Base-by-base conservation (phyloP, 2,797 vertebrate species). In the Gadopsis bispinosus region DNA sequence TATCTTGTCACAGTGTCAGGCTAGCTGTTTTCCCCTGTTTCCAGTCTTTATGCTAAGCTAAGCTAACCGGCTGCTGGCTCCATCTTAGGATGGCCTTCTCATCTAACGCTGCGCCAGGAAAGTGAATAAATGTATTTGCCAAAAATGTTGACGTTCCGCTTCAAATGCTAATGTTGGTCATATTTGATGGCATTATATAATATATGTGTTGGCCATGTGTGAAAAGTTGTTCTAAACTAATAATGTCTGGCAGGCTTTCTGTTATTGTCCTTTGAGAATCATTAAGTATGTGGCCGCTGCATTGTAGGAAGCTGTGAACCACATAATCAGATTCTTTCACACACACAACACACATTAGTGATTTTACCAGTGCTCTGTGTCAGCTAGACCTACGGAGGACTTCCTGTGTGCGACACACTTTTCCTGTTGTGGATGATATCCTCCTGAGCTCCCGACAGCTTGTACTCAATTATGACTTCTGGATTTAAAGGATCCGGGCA, bases 321-420 rank as follows among this genome's bases (percentile, higher is more conserved):
- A 5, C 31, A 37, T 3, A 33, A 54, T 78, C 47, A 71, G 33
- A 72, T 45, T 77, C 43, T 54, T 69, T 67, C 14, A 2, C 33
- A 22, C 53, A 50, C 39, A 55, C 33, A 63, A 7, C 37, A 68
- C n/a, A 66, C 1, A 77, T 53, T 1, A 37, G n/a, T 55, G 17
- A 68, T 78, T 84, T 76, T 85, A 5, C 76, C 33, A 56, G 60
- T 73, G 68, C 79, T 85, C 62, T 61, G 65, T 87, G 83, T 64
- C 81, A 72, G 75, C 48, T 22, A 78, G 75, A 73, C 83, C 77
- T 63, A 64, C 22, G 63, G 68, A 88, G 87, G 73, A 89, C 82
- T 90, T 95, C 94, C 93, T 95, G 92, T 95, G 94, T 94, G 90
- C 51, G 72, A 73, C 85, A 89, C 73, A 88, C 71, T 84, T 89